Evolutionary conservation across 2,888 invertebrate species (phyloP), one percentile per base, ranked within the genome.

Genomic region (Aphelenchoides bicaudatus): DNA sequence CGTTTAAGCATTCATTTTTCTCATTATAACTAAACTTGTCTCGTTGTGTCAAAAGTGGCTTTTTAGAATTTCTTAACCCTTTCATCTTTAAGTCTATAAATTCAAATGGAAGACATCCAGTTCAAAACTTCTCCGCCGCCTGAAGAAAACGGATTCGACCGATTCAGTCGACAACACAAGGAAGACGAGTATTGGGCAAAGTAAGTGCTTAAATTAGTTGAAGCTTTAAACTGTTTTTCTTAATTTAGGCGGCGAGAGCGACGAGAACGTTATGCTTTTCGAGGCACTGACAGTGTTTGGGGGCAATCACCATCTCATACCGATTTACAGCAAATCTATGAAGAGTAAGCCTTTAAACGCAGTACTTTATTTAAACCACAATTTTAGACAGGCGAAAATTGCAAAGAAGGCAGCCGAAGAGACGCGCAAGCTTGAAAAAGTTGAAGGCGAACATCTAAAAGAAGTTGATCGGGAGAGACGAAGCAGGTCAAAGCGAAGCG

Each of bases 301-400:
- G 63, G 57, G 21, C 25, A 43, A 13, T 67, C 67, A 10, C 67
- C 67, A 10, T 52, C 68, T 5, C 62, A 57, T 34, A 21, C 30
- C n/a, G 67, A 69, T 23, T 43, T 69, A 25, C 58, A 63, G 39
- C 30, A 37, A 6, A 51, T 67, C 5, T 69, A 61, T 39, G 57
- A 62, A 47, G 62, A 67, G 63, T 66, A 43, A 13, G 69, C 53
- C 23, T 3, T 34, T 27, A 49, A 1, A 10, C 1, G 2, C 13
- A 31, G 27, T 23, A 13, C 13, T 31, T 1, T 49, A n/a, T n/a
- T n/a, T n/a, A n/a, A n/a, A n/a, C n/a, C 21, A 31, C 30, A 2
- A 29, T 13, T 59, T 64, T 55, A 66, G 59, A 13, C 61, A 66
- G 6, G 64, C 65, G 16, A 37, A 48, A 28, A 60, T 47, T 25